These are phyloP conservation scores for Mastacembelus armatus DNA, from an alignment of 2,797 vertebrate species.

Conservation along the genomic window DNA sequence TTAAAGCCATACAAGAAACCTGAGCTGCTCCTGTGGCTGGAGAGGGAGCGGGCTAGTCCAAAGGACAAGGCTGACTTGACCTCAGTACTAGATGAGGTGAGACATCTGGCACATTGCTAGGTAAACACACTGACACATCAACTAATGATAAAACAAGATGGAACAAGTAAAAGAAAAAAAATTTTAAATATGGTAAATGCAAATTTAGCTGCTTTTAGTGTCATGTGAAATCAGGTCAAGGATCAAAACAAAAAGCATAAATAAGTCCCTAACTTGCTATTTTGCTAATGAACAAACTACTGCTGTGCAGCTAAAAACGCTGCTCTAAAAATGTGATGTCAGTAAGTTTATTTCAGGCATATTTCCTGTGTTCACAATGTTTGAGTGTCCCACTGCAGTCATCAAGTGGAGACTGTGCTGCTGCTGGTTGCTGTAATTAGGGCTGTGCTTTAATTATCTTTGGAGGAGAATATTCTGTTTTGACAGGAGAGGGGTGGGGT, in stretches of 20 bases:
- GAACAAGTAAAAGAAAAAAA: background rate
- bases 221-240: background rate
- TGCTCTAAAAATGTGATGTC: constrained; percentile 31
- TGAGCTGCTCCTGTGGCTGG: constrained; percentile 83
- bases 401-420: constrained; percentile 61
- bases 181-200: background rate
- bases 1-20: constrained; percentile 84
- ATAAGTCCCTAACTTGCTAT: constrained; percentile 6
- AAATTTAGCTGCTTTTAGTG: background rate
- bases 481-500: constrained; percentile 69
- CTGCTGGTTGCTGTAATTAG: constrained; percentile 78
- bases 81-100: constrained; percentile 85
- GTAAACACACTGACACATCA: constrained; percentile 21
- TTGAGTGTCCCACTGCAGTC: constrained; percentile 66
- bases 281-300: constrained; percentile 9
- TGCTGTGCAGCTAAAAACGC: constrained; percentile 9
- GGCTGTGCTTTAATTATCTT: constrained; percentile 78
- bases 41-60: constrained; percentile 77
- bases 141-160: constrained; percentile 13
- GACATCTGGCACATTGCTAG: constrained; percentile 45
- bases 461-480: constrained; percentile 77
- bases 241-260: constrained; percentile 9
- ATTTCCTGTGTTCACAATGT: constrained; percentile 70
- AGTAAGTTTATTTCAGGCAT: constrained; percentile 61
- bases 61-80: constrained; percentile 82